Base-by-base conservation (phyloP, 2,888 invertebrate species). In the Isoperla grammatica region DNA sequence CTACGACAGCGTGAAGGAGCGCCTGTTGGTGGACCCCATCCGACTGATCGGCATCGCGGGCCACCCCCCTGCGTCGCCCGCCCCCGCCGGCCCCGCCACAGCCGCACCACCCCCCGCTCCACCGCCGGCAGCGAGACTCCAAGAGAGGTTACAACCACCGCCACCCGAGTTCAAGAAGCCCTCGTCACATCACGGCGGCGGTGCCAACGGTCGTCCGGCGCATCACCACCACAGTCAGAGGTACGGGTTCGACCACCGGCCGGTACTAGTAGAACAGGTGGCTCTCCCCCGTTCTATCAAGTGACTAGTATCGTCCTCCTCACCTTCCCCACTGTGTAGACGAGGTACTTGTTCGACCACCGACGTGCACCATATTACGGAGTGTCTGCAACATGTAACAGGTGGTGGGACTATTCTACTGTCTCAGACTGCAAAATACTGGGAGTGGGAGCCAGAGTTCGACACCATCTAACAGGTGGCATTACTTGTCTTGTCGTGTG, bases 21-120 rank as follows among this genome's bases (percentile, higher is more conserved):
- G 84, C 67, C 67, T 74, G 65, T 83, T 83, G 69, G 84, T 85
- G 70, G 71, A 72, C 53, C 82, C 84, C 63, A 79, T 79, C 66
- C 79, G 81, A 69, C 78, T 84, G 66, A 84, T 86, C 67, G 87
- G 86, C 60, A 83, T 88, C 67, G 87, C 87, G 70, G 85, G 85
- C 37, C 67, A 68, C 35, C 78, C 78, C 65, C 80, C 81, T n/a
- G 77, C 80, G 59, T 82, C 81, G 68, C 84, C 86, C 19, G 83
- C 83, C 63, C 83, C 83, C 65, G n/a, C 57, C 59, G 29, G 61
- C 45, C 54, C 60, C 50, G 54, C 53, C 46, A 42, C 50, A n/a
- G 40, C 46, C 49, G 56, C 46, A 56, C 66, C 53, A 57, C 62
- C 23, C 68, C 60, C 70, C 69, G 59, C 68, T 69, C 60, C 75